Percentiles rank a stretch among this genome's conserved stretches.
These are phyloP conservation scores for Choreutis nemorana DNA, from an alignment of 2,888 invertebrate genomes.

Conservation along the genomic window DNA sequence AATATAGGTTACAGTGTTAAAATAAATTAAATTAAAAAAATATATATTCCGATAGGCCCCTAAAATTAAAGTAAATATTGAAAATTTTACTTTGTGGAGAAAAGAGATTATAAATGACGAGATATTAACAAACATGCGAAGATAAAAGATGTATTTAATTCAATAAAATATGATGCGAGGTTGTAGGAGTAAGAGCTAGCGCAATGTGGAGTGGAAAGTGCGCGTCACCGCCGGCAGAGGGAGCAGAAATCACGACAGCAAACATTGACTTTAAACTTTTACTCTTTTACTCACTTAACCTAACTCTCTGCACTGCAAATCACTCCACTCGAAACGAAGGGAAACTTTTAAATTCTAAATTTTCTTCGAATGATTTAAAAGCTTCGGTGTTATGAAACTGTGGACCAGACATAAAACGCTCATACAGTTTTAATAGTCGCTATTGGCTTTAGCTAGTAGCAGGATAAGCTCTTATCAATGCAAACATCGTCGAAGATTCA, in stretches of 20 bases:
- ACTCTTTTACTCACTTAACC: constrained; percentile 60
- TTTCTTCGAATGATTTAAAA: constrained; percentile 39
- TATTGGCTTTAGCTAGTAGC: too few relatives aligned
- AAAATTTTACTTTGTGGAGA: not conserved
- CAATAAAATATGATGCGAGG: constrained; percentile 6
- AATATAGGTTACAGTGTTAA: too few relatives aligned
- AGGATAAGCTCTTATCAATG: too few relatives aligned
- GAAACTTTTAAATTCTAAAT: constrained; percentile 41
- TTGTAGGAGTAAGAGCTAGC: constrained; percentile 14
- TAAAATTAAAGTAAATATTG: not conserved
- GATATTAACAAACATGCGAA: too few relatives aligned
- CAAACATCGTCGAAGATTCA: too few relatives aligned
- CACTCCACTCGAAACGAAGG: constrained; percentile 41
- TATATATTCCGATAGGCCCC: too few relatives aligned
- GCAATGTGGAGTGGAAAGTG: constrained; percentile 17
- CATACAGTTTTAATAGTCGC: too few relatives aligned
- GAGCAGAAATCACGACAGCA: constrained; percentile 57
- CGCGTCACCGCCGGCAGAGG: constrained; percentile 39
- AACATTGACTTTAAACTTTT: constrained; percentile 64
- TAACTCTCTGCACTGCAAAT: constrained; percentile 51
- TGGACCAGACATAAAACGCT: too few relatives aligned
- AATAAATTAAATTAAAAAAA: too few relatives aligned
- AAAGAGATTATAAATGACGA: not conserved
- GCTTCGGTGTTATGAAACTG: constrained; percentile 26
- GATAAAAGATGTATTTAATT: too few relatives aligned